Evolutionary conservation across 2,888 invertebrate genomes (phyloP).

Genomic region (Arge pagana): DNA sequence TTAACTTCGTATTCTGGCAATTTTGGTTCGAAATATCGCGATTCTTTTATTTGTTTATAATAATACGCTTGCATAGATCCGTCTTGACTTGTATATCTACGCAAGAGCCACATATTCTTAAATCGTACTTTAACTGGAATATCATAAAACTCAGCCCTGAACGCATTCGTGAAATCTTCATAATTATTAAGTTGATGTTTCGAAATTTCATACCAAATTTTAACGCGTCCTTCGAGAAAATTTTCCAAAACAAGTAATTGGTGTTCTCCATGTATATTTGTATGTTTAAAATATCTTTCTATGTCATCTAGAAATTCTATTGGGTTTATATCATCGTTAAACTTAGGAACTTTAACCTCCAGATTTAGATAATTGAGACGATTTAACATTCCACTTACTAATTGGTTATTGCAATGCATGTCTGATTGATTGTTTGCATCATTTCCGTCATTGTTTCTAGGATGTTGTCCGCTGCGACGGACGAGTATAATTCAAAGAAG

Average conservation of each 20-base stretch:
- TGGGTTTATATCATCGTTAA: conserved; percentile 15
- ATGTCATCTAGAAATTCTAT: conserved; percentile 16
- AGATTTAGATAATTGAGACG: conserved; percentile 21
- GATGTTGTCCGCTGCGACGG: too few relatives aligned
- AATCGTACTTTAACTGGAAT: conserved; percentile 21
- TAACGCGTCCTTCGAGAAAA: conserved; percentile 12
- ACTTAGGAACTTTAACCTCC: conserved; percentile 11
- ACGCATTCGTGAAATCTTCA: conserved; percentile 14
- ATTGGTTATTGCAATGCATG: too few relatives aligned
- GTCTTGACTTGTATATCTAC: conserved; percentile 10
- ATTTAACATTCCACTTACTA: conserved; percentile 20
- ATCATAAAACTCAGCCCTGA: conserved; percentile 27
- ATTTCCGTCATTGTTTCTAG: too few relatives aligned
- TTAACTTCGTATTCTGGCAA: conserved; percentile 9
- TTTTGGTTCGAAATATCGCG: conserved; percentile 4
- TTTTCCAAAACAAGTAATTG: conserved; percentile 12
- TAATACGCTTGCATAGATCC: conserved; percentile 23
- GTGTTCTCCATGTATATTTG: neutral
- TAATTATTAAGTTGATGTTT: neutral
- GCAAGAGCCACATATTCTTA: conserved; percentile 19
- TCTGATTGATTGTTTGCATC: too few relatives aligned
- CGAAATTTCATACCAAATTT: conserved; percentile 19
- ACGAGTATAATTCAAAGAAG: too few relatives aligned
- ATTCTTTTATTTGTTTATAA: conserved; percentile 21
- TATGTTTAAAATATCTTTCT: conserved; percentile 7